Conservation (phyloP, 2,113 vertebrate genomes). For the Dipodomys stephensi region DNA sequence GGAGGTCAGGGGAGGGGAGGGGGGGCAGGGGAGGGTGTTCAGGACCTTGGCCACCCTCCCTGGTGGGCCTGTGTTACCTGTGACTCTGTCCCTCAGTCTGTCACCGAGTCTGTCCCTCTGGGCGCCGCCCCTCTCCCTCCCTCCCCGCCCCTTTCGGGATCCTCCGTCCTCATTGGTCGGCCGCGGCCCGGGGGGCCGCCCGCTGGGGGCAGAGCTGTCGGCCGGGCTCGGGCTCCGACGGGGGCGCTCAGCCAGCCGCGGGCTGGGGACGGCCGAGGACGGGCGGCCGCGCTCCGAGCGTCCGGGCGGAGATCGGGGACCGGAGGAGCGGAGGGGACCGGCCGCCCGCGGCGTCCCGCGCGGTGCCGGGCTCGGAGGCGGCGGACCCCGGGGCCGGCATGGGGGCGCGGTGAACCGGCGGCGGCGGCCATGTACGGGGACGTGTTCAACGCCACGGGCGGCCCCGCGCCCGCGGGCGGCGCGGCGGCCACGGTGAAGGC, state of each 20-base stretch:
- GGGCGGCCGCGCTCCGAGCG: not conserved
- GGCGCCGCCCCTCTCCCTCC: not conserved
- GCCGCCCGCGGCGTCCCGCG: too few relatives aligned
- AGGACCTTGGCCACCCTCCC: not conserved
- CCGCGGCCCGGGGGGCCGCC: not conserved
- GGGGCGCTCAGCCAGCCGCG: constrained; percentile 9
- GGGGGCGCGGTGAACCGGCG: too few relatives aligned
- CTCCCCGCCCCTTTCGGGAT: not conserved
- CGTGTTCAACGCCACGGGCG: constrained; percentile 94
- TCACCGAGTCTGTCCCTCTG: not conserved
- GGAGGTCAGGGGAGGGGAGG: too few relatives aligned
- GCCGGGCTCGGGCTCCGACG: not conserved
- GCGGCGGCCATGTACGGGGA: constrained; percentile 89
- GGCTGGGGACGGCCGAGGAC: not conserved
- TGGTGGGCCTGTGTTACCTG: not conserved
- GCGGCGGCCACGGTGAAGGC: constrained; percentile 93
- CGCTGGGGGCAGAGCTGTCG: not conserved
- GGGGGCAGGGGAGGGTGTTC: not conserved
- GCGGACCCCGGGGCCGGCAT: not conserved
- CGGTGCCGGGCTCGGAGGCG: too few relatives aligned
- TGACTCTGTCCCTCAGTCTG: not conserved
- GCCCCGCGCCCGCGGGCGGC: constrained; percentile 90
- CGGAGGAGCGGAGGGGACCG: too few relatives aligned
- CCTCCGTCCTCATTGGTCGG: constrained; percentile 64
- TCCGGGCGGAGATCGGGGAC: not conserved